A percentile compares a stretch with the other conserved stretches of the same genome.
These are phyloP conservation scores for Hirudinaria manillensis DNA, from an alignment of 2,888 invertebrate species.

Conservation along the genomic window DNA sequence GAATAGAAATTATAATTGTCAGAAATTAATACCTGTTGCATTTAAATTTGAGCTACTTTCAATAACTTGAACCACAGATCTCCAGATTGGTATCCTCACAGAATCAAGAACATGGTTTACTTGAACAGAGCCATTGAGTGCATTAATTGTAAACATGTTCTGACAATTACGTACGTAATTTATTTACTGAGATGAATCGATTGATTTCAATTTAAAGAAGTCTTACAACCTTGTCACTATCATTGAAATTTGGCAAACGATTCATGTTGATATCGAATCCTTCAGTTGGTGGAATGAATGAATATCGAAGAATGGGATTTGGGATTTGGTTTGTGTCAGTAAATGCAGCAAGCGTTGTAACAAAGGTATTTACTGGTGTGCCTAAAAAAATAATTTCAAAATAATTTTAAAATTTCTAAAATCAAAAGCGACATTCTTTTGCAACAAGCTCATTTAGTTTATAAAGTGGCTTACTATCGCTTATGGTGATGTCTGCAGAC, in stretches of 20 bases:
- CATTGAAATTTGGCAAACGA: slow-evolving; percentile 9
- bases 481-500: not conserved
- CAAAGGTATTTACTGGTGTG: not conserved
- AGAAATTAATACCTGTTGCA: slow-evolving; percentile 63
- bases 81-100: slow-evolving; percentile 70
- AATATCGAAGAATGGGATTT: slow-evolving; percentile 17
- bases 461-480: not conserved
- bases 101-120: slow-evolving; percentile 70
- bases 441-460: not conserved
- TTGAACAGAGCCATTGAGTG: slow-evolving; percentile 69
- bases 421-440: not conserved
- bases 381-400: not conserved
- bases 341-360: not conserved
- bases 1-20: not conserved
- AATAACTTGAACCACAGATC: slow-evolving; percentile 70
- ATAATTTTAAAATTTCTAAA: not conserved
- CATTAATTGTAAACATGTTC: slow-evolving; percentile 70
- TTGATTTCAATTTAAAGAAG: not conserved
- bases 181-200: not conserved
- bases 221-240: not conserved
- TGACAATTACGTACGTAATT: slow-evolving; percentile 46
- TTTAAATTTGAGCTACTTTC: slow-evolving; percentile 55
- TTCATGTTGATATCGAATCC: slow-evolving; percentile 18
- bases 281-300: slow-evolving; percentile 10
- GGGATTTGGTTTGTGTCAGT: not conserved